Conservation (phyloP, 1,140 invertebrate species). For the Calycopis cecrops region DNA sequence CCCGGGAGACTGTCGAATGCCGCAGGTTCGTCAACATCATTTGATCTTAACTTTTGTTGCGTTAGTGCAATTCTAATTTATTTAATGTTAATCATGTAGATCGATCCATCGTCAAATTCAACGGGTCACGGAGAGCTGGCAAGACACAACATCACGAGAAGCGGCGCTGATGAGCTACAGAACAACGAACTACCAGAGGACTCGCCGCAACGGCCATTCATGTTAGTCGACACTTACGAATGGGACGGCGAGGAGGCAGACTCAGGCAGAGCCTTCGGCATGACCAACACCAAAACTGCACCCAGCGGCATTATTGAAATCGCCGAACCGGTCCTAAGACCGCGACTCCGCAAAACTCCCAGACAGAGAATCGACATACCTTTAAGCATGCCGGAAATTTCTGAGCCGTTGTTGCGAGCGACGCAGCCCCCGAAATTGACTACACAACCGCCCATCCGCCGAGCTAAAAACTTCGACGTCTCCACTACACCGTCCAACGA, state of each 20-base stretch:
- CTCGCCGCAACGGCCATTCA: constrained; percentile 43
- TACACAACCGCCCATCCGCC: constrained; percentile 39
- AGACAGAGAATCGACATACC: constrained; percentile 57
- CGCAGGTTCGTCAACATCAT: constrained; percentile 33
- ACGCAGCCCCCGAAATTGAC: constrained; percentile 47
- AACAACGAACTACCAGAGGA: constrained; percentile 64
- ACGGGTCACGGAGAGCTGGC: constrained; percentile 18
- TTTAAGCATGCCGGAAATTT: constrained; percentile 57
- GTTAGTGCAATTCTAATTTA: constrained; percentile 2
- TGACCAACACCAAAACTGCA: constrained; percentile 73
- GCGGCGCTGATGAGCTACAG: constrained; percentile 37
- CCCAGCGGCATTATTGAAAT: constrained; percentile 77
- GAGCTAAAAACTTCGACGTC: constrained; percentile 60
- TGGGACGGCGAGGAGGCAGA: constrained; percentile 64
- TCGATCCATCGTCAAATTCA: constrained; percentile 22
- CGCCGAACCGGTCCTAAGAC: constrained; percentile 82
- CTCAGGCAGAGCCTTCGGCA: constrained; percentile 78
- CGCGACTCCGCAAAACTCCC: constrained; percentile 75
- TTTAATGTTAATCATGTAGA: constrained; percentile 31
- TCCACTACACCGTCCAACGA: constrained; percentile 58
- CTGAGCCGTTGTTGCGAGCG: constrained; percentile 78
- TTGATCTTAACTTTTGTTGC: not conserved
- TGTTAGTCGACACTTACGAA: constrained; percentile 63
- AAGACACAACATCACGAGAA: constrained; percentile 40
- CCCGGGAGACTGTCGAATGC: constrained; percentile 83